phyloP scores from a whole-genome alignment of 1,140 invertebrate species.

The Frieseomelitta varia region DNA sequence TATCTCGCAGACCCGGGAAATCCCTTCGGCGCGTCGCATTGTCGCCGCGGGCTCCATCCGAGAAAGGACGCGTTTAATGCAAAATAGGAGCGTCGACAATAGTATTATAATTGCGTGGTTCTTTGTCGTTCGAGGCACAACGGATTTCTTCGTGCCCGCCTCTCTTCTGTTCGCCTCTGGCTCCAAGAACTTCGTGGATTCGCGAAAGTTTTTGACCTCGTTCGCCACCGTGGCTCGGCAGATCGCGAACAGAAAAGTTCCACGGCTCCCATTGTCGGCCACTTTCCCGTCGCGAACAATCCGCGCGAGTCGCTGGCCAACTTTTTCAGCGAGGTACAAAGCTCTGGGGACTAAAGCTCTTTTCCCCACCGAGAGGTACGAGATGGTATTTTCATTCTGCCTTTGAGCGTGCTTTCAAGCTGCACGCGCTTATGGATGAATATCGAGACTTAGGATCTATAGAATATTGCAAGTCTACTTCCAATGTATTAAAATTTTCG shows the following conservation, averaged over 20 bases:
- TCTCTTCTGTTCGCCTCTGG: slow-evolving; percentile 35
- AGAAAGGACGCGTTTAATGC: slow-evolving; percentile 29
- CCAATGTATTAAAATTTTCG: too few relatives aligned
- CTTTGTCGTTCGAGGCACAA: slow-evolving; percentile 36
- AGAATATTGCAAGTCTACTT: too few relatives aligned
- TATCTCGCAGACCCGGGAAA: background rate
- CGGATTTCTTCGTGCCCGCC: slow-evolving; percentile 49
- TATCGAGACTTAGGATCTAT: too few relatives aligned
- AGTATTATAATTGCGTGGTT: slow-evolving; percentile 46
- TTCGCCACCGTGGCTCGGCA: background rate
- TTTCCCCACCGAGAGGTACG: too few relatives aligned
- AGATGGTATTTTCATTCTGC: too few relatives aligned
- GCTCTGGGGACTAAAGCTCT: background rate
- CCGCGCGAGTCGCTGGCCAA: background rate
- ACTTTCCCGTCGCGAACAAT: background rate
- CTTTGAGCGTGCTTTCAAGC: too few relatives aligned
- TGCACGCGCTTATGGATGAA: too few relatives aligned
- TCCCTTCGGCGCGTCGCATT: slow-evolving; percentile 10
- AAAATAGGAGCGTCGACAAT: slow-evolving; percentile 46
- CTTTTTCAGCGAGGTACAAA: background rate
- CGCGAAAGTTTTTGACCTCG: slow-evolving; percentile 48
- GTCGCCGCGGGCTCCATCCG: background rate
- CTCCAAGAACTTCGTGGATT: slow-evolving; percentile 19
- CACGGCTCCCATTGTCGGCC: slow-evolving; percentile 1
- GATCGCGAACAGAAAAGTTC: slow-evolving; percentile 14